Evolutionary conservation across 2,113 vertebrate species (phyloP).

Genomic region (Physeter macrocephalus): DNA sequence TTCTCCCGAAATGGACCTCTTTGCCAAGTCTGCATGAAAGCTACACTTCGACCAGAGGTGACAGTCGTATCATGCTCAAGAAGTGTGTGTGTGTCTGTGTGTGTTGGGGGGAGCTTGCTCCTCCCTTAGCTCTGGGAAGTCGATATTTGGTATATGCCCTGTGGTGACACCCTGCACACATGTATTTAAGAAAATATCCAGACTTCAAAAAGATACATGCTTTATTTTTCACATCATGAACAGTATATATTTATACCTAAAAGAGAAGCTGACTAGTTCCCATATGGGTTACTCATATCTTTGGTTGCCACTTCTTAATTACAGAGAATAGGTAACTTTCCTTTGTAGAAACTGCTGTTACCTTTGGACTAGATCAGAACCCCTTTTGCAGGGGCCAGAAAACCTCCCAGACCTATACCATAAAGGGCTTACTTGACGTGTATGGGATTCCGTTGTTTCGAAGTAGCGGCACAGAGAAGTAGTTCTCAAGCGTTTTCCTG

Average conservation of each 20-base stretch:
- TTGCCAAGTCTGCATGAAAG: constrained; percentile 90
- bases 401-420: not conserved
- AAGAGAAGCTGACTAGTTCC: constrained; percentile 10
- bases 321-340: not conserved
- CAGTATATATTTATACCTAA: not conserved
- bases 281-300: not conserved
- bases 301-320: not conserved
- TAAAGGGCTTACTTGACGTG: not conserved
- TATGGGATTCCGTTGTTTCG: not conserved
- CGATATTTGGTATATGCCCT: not conserved
- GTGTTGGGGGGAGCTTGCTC: not conserved
- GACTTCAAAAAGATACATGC: not conserved
- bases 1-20: constrained; percentile 92
- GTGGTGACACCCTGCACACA: not conserved
- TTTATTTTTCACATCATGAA: not conserved
- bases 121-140: not conserved
- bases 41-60: constrained; percentile 89
- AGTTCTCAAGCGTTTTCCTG: not conserved
- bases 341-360: not conserved
- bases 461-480: not conserved
- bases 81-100: not conserved
- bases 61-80: not conserved
- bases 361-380: not conserved
- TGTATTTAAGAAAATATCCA: not conserved
- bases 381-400: constrained; percentile 1